Conservation (phyloP, 1,140 invertebrate species). For the Eurosta solidaginis region DNA sequence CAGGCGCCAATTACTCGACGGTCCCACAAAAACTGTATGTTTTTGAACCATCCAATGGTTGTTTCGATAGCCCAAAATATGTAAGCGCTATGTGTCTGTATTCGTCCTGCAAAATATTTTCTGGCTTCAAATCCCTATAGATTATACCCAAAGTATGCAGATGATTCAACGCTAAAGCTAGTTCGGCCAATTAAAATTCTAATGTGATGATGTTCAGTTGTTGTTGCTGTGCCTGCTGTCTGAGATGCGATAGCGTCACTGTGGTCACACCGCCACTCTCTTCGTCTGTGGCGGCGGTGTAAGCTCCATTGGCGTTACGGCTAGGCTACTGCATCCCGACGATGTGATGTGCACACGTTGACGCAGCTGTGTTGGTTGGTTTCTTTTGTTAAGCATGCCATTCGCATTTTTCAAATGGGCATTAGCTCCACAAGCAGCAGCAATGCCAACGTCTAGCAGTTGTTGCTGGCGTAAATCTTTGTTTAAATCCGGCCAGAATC, state of each 20-base stretch:
- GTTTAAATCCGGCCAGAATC: too few species aligned
- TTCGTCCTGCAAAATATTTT: too few species aligned
- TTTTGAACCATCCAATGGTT: too few species aligned
- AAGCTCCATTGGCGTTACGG: too few species aligned
- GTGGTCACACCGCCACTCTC: conserved; percentile 45
- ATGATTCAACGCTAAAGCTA: conserved; percentile 97
- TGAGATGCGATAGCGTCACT: conserved; percentile 51
- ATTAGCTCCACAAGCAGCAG: not conserved
- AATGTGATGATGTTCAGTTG: conserved; percentile 29
- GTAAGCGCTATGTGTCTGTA: conserved; percentile 98
- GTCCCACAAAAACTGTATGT: too few species aligned
- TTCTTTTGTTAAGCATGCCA: conserved; percentile 10
- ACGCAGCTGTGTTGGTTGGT: too few species aligned
- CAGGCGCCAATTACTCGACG: too few species aligned
- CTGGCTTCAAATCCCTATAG: too few species aligned
- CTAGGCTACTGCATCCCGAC: too few species aligned
- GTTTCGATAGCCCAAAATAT: conserved; percentile 98
- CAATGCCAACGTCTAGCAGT: conserved; percentile 38
- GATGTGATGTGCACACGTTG: too few species aligned
- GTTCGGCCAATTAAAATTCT: conserved; percentile 96
- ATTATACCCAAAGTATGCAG: conserved; percentile 89
- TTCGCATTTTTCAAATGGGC: too few species aligned
- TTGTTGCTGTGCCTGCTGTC: too few species aligned
- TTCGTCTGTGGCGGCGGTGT: conserved; percentile 53
- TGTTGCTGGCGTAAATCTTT: conserved; percentile 53